Base-by-base conservation (phyloP, 2,888 invertebrate species). In the Orthosia gracilis region DNA sequence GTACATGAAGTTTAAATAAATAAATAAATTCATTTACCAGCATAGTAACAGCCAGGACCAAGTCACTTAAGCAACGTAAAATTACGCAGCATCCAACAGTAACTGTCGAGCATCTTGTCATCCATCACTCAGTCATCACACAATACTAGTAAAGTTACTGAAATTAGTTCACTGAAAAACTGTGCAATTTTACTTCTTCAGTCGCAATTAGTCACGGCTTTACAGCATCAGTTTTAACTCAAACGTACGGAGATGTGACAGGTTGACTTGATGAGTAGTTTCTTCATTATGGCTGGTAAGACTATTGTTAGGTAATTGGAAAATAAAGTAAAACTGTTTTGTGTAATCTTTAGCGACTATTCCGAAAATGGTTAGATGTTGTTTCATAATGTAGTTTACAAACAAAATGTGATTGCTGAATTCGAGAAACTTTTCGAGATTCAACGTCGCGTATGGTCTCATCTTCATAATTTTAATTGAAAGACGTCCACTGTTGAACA, bases 121-220 rank as follows among this genome's bases (percentile, higher is more conserved):
- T n/a, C n/a, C n/a, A n/a, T n/a, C n/a, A n/a, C n/a, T n/a, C 50
- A 45, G 23, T 63, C 58, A 78, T 12, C 50, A 45, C 9, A 31
- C 63, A 79, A 70, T 59, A 15, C n/a, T n/a, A n/a, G n/a, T n/a
- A n/a, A 65, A 49, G 26, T 68, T 57, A 54, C 74, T 17, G 26
- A 78, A 78, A 77, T 67, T 40, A 79, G 49, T 23, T 52, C 21
- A 62, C 49, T 57, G 49, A 67, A 80, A 66, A 80, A 67, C 58
- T 59, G 50, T 26, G 21, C 31, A 67, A 69, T 63, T 55, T 52
- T 47, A 59, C 40, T 64, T 67, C 31, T 64, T 52, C 58, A 66
- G 45, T 15, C 18, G 13, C 4, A 0, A 52, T 75, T 76, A 1
- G 76, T 64, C 58, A 67, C 47, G 59, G 54, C 12, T 50, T 13